Base-by-base conservation (phyloP, 2,888 invertebrate genomes). In the Asteroscopus sphinx region DNA sequence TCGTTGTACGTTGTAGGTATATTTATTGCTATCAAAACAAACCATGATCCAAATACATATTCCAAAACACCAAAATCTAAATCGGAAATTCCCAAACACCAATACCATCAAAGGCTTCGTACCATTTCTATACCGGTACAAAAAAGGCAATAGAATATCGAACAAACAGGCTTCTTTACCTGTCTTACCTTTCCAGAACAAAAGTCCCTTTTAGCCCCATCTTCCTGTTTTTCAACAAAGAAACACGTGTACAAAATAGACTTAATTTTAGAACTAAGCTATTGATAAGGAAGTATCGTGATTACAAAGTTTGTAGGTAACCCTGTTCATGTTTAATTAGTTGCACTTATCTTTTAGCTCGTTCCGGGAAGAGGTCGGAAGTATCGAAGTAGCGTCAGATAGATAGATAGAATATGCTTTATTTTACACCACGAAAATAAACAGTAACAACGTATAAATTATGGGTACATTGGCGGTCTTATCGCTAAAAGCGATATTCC, bases 81-180 rank as follows among this genome's bases (percentile, higher is more conserved):
- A n/a, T 16, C 26, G 16, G 42, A 41, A 56, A 60, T 51, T 40
- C 47, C 51, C 48, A 42, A 37, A 52, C 33, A 35, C 45, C 42
- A 53, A 42, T 45, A 33, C 30, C 8, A 32, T 15, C 6, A 40
- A 51, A 49, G 5, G 13, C 17, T 13, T n/a, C 44, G 11, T 12
- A 21, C 21, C 16, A 28, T 30, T 30, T 17, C 28, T 11, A 28
- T 25, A 44, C 39, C 17, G 12, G 30, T 7, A 57, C 25, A 65
- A 64, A 70, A 56, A 57, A 30, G 33, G 26, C 12, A 59, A 49
- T 35, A 35, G 26, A 36, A 35, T 17, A 39, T 16, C 16, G 51
- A 57, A 68, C 57, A 72, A 57, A 64, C 57, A 45, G n/a, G 37
- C 39, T 52, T 42, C 35, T 17, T 49, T 76, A 73, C 76, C 73